These are phyloP conservation scores for Hipparchia sbordonii DNA, from an alignment of 2,888 invertebrate species.

Conservation along the genomic window DNA sequence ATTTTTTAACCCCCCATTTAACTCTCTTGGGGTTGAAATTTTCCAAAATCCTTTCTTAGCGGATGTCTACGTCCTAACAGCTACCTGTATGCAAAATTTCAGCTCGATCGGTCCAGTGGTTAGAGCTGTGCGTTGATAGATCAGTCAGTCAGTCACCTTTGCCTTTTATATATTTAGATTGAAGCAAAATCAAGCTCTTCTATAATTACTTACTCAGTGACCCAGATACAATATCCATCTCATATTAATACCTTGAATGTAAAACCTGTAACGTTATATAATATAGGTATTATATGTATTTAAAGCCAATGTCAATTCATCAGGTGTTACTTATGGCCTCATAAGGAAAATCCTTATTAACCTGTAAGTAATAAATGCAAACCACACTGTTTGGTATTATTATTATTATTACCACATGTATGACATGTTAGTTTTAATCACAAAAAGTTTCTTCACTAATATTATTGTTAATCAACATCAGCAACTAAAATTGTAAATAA, in stretches of 20 bases:
- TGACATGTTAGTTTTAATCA: neutral
- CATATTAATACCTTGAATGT: conserved; percentile 12
- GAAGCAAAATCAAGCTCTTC: neutral
- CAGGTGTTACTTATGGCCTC: neutral
- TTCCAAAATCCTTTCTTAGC: too few species aligned
- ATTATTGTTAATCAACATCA: too few species aligned
- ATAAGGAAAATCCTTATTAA: conserved; percentile 2
- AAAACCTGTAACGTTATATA: conserved; percentile 10
- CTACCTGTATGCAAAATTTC: too few species aligned
- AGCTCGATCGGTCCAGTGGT: too few species aligned
- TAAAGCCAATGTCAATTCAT: conserved; percentile 4
- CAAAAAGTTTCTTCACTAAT: neutral
- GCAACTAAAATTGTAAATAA: too few species aligned
- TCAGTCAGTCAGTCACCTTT: too few species aligned
- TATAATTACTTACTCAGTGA: neutral
- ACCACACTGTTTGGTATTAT: neutral
- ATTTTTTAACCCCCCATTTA: too few species aligned
- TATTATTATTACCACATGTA: neutral
- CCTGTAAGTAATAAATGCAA: conserved; percentile 3
- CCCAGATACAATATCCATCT: conserved; percentile 12
- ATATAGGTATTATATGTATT: too few species aligned
- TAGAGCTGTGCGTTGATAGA: too few species aligned
- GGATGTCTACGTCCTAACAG: too few species aligned
- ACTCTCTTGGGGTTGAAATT: too few species aligned
- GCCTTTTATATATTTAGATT: too few species aligned